These are phyloP conservation scores for Oreochromis aureus DNA, from an alignment of 2,113 vertebrate genomes.

Conservation along the genomic window DNA sequence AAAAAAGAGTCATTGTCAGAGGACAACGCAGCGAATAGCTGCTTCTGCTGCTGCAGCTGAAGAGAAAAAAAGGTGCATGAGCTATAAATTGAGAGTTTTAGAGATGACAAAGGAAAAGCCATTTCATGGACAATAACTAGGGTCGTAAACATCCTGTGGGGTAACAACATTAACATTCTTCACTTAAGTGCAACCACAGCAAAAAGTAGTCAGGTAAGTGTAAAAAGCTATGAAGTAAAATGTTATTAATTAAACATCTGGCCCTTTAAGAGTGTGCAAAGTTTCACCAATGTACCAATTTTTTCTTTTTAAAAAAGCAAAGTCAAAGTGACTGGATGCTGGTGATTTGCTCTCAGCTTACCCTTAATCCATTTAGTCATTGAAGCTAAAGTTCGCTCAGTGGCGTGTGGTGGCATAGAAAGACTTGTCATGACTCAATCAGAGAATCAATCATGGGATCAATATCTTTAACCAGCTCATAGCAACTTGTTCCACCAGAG, in stretches of 20 bases:
- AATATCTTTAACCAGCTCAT: slow-evolving; percentile 57
- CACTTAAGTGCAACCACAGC: background rate
- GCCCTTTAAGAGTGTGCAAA: background rate
- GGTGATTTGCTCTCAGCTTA: slow-evolving; percentile 13
- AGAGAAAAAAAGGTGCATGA: background rate
- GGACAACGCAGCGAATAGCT: slow-evolving; percentile 29
- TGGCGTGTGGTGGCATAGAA: background rate
- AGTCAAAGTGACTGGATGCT: background rate
- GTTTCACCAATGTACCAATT: background rate
- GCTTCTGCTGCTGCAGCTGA: background rate
- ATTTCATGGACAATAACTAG: slow-evolving; percentile 32
- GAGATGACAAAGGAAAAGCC: slow-evolving; percentile 1
- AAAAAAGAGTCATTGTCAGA: slow-evolving; percentile 37
- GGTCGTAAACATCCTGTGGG: slow-evolving; percentile 4
- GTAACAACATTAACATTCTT: background rate
- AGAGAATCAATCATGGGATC: slow-evolving; percentile 44
- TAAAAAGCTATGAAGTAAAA: background rate
- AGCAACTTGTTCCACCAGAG: slow-evolving; percentile 24
- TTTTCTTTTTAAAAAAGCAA: background rate
- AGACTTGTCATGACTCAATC: slow-evolving; percentile 34
- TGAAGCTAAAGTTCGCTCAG: slow-evolving; percentile 11
- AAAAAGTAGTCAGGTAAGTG: background rate
- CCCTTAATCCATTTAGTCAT: slow-evolving; percentile 24
- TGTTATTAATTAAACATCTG: background rate
- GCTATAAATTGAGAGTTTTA: background rate